Evolutionary conservation across 2,797 vertebrate species (phyloP).

Genomic region (Crenichthys baileyi): DNA sequence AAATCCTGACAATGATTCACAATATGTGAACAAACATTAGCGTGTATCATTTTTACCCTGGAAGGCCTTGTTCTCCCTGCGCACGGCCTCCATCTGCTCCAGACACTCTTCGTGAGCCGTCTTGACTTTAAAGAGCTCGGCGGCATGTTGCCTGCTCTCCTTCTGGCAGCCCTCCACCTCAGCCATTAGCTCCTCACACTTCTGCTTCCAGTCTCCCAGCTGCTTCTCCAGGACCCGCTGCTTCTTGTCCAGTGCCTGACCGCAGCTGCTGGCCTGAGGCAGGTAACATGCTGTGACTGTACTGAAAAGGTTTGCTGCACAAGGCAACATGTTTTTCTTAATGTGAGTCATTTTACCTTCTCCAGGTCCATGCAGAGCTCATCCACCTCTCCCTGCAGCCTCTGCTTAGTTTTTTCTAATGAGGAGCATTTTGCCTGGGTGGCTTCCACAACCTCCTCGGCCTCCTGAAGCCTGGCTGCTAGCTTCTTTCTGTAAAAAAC

Average conservation of each 20-base stretch:
- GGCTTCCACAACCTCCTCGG: conserved; percentile 82
- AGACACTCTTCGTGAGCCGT: conserved; percentile 81
- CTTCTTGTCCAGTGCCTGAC: conserved; percentile 84
- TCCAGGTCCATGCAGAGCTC: conserved; percentile 85
- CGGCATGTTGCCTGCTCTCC: conserved; percentile 80
- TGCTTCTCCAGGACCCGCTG: conserved; percentile 85
- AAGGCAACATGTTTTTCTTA: background rate
- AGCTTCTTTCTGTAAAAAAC: conserved; percentile 81
- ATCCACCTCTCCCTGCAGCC: conserved; percentile 85
- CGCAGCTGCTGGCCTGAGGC: conserved; percentile 75
- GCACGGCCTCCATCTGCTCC: conserved; percentile 81
- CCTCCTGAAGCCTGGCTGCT: conserved; percentile 79
- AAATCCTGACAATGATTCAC: background rate
- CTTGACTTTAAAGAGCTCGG: conserved; percentile 86
- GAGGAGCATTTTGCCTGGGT: conserved; percentile 85
- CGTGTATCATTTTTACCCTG: conserved; percentile 73
- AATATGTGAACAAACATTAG: background rate
- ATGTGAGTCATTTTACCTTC: conserved; percentile 70
- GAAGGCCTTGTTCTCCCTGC: conserved; percentile 82
- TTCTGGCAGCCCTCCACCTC: conserved; percentile 86
- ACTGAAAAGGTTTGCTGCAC: rapidly evolving
- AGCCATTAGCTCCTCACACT: conserved; percentile 82
- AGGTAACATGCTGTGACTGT: background rate
- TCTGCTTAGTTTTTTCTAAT: conserved; percentile 86
- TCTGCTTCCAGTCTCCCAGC: conserved; percentile 83